Conservation (phyloP, 2,888 invertebrate species). For the Trilocha varians region DNA sequence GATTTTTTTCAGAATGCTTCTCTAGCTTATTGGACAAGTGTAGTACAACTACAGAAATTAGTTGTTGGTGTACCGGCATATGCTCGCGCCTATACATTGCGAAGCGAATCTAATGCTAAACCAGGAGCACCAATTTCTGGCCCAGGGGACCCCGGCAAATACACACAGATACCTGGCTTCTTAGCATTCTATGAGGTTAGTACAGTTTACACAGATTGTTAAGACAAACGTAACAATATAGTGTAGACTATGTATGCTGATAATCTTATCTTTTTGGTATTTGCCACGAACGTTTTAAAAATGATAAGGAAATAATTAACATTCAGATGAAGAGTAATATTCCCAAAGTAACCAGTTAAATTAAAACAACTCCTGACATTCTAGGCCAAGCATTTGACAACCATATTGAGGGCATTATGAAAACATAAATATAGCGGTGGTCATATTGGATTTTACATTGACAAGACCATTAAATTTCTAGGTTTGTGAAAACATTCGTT, state of each 20-base stretch:
- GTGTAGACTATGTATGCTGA: neutral
- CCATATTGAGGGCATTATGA: too few species aligned
- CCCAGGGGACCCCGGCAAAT: conserved; percentile 79
- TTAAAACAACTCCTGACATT: too few species aligned
- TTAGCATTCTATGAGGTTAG: conserved; percentile 83
- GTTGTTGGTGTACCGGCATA: conserved; percentile 85
- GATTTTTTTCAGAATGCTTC: conserved; percentile 72
- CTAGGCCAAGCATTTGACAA: too few species aligned
- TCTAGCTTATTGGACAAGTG: conserved; percentile 81
- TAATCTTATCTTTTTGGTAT: conserved; percentile 6
- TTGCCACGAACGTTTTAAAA: too few species aligned
- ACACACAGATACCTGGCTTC: conserved; percentile 81
- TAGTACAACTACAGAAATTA: conserved; percentile 77
- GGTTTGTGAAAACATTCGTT: conserved; percentile 76
- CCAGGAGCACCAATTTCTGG: conserved; percentile 76
- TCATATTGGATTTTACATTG: neutral
- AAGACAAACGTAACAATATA: neutral
- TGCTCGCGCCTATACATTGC: conserved; percentile 81
- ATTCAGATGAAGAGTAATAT: too few species aligned
- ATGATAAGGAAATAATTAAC: too few species aligned
- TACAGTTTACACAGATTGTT: too few species aligned
- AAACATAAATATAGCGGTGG: too few species aligned
- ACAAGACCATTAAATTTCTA: conserved; percentile 21
- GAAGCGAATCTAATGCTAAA: conserved; percentile 60
- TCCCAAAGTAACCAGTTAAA: too few species aligned